Evolutionary conservation across 2,797 vertebrate genomes (phyloP), one percentile per base, ranked within the genome.

Genomic region (Mormyrus hasselquistii): DNA sequence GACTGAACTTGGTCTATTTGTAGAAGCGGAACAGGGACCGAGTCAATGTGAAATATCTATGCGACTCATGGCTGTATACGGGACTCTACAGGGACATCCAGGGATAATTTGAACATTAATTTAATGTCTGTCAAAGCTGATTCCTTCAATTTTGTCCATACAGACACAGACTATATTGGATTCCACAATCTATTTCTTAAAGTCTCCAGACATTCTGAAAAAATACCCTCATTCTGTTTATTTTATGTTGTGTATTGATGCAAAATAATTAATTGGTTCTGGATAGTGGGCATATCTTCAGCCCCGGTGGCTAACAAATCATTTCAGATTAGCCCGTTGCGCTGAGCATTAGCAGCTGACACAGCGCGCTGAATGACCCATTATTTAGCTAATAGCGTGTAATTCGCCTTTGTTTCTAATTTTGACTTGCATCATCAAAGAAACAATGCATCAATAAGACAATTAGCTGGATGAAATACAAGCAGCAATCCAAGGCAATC

Each of bases 371-470:
- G 94, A 94, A 95, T 94, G 93, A 92, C 92, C 94, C 92, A 91
- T 94, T 94, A 94, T 95, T 95, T 91, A 53, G 92, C 94, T 96
- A 96, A 96, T 96, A 93, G 94, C 93, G 92, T 95, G 96, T 96
- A 96, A 96, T 96, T 95, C 8, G 94, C 95, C 96, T 96, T 96
- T 96, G 95, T 96, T 94, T 95, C 92, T 69, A 90, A 92, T 91
- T 90, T 90, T 90, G 90, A 92, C 88, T 95, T 93, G 93, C 96
- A 96, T 96, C 95, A 94, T 95, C 93, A 93, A 94, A 95, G 95
- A 96, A 96, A 96, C 95, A 96, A 96, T 96, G 96, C 96, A 96
- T 96, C 95, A 96, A 96, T 96, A 96, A 96, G 96, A 94, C 95
- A 96, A 96, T 96, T 96, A 96, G 95, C 92, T 91, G 91, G 92